Evolutionary conservation across 1,140 invertebrate genomes (phyloP).

Genomic region (Formica selysi): DNA sequence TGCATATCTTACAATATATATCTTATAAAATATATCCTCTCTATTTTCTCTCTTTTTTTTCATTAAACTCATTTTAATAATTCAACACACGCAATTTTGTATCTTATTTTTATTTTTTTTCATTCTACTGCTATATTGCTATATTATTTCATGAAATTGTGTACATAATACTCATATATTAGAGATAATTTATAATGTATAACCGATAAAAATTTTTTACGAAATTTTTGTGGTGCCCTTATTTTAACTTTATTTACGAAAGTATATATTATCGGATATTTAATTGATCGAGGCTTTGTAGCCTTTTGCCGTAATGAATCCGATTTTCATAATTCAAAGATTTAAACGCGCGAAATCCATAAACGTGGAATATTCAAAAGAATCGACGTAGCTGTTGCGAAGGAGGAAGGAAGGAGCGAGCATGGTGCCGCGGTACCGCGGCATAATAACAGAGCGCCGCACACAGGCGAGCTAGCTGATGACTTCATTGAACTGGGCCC

Average conservation of each 20-base stretch:
- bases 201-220: conserved; percentile 2
- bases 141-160: background rate
- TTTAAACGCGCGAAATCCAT: conserved; percentile 56
- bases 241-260: conserved; percentile 3
- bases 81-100: background rate
- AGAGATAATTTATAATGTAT: conserved; percentile 16
- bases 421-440: conserved; percentile 84
- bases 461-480: conserved; percentile 83
- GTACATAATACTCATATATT: no score
- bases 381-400: conserved; percentile 41
- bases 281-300: conserved; percentile 18
- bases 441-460: conserved; percentile 85
- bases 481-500: conserved; percentile 85
- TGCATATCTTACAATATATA: background rate
- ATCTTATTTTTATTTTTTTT: no score
- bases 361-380: conserved; percentile 31
- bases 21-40: background rate
- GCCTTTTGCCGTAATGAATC: background rate
- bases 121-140: no score
- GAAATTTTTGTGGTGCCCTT: background rate
- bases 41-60: no score
- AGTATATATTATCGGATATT: background rate
- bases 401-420: conserved; percentile 63
- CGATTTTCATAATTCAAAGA: conserved; percentile 31
- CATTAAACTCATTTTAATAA: background rate